Percentiles rank a stretch among this genome's conserved stretches.
These are phyloP conservation scores for Antheraea mylitta DNA, from an alignment of 1,140 invertebrate genomes.

Conservation along the genomic window DNA sequence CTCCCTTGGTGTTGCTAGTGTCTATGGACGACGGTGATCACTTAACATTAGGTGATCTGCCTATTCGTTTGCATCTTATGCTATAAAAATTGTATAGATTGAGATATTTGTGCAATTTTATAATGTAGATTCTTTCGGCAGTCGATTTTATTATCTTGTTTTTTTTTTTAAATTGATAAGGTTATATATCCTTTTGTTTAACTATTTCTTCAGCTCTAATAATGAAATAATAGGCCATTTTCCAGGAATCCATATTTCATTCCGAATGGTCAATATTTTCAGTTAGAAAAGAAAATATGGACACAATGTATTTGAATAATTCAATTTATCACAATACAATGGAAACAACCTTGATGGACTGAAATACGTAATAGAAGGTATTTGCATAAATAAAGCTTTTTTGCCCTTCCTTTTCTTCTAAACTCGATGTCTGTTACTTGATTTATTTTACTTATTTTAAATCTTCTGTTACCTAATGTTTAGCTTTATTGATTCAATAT, in stretches of 20 bases:
- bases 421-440: not conserved
- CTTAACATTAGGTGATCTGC: no score
- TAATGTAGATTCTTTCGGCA: no score
- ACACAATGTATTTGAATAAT: not conserved
- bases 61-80: no score
- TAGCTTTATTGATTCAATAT: no score
- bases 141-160: no score
- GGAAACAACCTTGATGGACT: not conserved
- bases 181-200: not conserved
- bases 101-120: no score
- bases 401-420: not conserved
- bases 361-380: not conserved
- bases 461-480: no score
- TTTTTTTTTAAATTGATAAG: not conserved
- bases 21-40: no score
- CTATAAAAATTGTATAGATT: no score
- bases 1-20: no score
- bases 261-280: not conserved
- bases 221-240: conserved; percentile 3
- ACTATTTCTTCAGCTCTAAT: not conserved
- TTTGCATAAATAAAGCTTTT: not conserved
- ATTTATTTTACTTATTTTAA: not conserved
- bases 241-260: not conserved
- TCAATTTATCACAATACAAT: conserved; percentile 2
- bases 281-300: not conserved